Percentiles rank a stretch among this genome's conserved stretches.
Conservation (phyloP, 2,113 vertebrate genomes). For the Callithrix jacchus region DNA sequence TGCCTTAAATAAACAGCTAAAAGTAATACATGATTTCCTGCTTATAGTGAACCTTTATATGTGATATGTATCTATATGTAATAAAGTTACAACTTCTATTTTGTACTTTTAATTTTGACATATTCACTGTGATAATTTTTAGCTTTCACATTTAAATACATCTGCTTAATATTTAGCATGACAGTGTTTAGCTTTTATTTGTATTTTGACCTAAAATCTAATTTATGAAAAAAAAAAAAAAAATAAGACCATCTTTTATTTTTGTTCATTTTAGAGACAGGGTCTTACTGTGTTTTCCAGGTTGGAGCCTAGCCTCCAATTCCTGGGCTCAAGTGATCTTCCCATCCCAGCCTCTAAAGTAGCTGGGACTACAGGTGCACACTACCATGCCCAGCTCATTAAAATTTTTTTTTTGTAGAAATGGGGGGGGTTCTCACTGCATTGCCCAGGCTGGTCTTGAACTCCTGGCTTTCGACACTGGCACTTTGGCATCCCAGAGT, state of each 20-base stretch:
- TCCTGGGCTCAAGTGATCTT: too few species aligned
- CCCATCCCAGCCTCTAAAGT: too few species aligned
- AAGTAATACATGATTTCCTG: neutral
- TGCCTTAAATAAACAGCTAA: neutral
- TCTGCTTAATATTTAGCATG: neutral
- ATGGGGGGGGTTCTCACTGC: too few species aligned
- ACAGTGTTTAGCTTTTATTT: neutral
- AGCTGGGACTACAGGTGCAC: too few species aligned
- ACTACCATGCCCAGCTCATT: too few species aligned
- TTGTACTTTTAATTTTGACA: conserved; percentile 33
- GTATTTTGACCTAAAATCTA: conserved; percentile 7
- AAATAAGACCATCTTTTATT: neutral
- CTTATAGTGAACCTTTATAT: neutral
- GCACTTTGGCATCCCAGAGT: too few species aligned
- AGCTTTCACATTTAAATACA: neutral
- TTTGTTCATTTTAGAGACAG: too few species aligned
- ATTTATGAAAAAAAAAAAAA: neutral
- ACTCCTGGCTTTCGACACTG: too few species aligned
- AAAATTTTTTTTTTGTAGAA: too few species aligned
- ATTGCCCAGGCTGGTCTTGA: too few species aligned
- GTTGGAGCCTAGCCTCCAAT: too few species aligned
- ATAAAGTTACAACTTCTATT: conserved; percentile 3
- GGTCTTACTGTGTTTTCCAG: too few species aligned
- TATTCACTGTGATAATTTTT: neutral
- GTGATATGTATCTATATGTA: neutral